Percentiles rank a stretch among this genome's conserved stretches.
These are phyloP conservation scores for Psilopogon haemacephalus DNA, from an alignment of 2,113 vertebrate species.

Conservation along the genomic window DNA sequence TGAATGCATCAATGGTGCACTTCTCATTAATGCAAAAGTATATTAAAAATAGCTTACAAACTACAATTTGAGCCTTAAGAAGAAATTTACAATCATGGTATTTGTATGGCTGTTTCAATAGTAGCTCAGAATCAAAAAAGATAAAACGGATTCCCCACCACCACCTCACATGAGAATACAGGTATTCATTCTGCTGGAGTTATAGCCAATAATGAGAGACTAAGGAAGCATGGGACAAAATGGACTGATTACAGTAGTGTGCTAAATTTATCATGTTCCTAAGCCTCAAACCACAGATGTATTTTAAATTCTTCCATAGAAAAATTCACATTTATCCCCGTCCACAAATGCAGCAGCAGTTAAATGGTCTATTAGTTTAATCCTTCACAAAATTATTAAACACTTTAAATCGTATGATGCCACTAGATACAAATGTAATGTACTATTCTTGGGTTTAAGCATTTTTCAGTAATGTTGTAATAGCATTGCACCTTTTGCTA, in stretches of 20 bases:
- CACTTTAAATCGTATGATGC: background rate
- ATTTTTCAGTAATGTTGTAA: background rate
- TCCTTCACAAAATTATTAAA: background rate
- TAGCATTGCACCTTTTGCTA: background rate
- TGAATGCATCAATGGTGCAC: background rate
- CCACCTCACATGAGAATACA: slow-evolving; percentile 2
- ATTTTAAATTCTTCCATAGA: slow-evolving; percentile 46
- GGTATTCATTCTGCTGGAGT: slow-evolving; percentile 9
- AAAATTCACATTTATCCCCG: slow-evolving; percentile 14
- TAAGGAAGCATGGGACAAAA: slow-evolving; percentile 9
- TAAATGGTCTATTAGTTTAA: slow-evolving; percentile 33
- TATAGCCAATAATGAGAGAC: slow-evolving; percentile 15
- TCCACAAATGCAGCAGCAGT: background rate
- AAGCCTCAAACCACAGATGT: slow-evolving; percentile 53
- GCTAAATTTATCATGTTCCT: slow-evolving; percentile 38
- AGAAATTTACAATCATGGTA: background rate
- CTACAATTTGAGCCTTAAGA: background rate
- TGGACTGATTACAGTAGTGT: slow-evolving; percentile 18
- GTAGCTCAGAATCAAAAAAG: background rate
- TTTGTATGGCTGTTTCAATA: background rate
- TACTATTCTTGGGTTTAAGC: background rate
- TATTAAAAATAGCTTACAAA: background rate
- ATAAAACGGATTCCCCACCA: background rate
- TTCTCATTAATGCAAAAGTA: background rate
- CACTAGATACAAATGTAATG: background rate